Conservation (phyloP, 53 echinoderm and acorn worm genomes). For the Luidia sarsii region DNA sequence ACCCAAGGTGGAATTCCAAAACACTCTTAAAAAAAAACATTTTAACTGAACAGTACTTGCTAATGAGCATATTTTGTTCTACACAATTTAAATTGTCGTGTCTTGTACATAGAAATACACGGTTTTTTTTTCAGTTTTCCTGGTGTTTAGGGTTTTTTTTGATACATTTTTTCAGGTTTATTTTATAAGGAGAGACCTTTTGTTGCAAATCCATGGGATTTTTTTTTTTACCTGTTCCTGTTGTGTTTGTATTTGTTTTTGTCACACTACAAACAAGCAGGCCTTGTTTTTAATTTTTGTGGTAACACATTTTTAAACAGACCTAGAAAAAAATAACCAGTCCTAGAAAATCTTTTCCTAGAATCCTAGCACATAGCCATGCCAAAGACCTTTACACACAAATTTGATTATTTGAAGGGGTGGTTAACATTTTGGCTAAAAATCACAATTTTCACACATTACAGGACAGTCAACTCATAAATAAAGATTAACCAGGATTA, state of each 20-base stretch:
- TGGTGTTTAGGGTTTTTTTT: background rate
- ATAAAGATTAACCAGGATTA: too few species aligned
- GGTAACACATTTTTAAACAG: too few species aligned
- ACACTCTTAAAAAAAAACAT: background rate
- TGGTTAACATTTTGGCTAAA: too few species aligned
- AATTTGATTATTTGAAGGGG: too few species aligned
- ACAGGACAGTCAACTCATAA: too few species aligned
- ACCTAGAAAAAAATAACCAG: too few species aligned
- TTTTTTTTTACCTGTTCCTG: background rate
- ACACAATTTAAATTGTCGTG: background rate
- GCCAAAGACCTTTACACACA: too few species aligned
- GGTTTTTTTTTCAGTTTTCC: background rate
- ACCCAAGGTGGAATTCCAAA: too few species aligned
- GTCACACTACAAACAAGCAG: constrained; percentile 32
- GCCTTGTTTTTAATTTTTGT: background rate
- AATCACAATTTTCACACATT: too few species aligned
- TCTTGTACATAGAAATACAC: background rate
- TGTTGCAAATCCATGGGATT: background rate
- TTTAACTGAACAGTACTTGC: constrained; percentile 20
- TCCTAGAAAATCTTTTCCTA: too few species aligned
- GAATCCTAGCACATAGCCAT: too few species aligned
- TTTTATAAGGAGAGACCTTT: background rate
- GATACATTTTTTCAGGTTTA: background rate
- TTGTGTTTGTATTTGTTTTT: constrained; percentile 6
- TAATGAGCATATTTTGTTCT: background rate